Base-by-base conservation (phyloP, 2,797 vertebrate genomes). In the Megalops cyprinoides region DNA sequence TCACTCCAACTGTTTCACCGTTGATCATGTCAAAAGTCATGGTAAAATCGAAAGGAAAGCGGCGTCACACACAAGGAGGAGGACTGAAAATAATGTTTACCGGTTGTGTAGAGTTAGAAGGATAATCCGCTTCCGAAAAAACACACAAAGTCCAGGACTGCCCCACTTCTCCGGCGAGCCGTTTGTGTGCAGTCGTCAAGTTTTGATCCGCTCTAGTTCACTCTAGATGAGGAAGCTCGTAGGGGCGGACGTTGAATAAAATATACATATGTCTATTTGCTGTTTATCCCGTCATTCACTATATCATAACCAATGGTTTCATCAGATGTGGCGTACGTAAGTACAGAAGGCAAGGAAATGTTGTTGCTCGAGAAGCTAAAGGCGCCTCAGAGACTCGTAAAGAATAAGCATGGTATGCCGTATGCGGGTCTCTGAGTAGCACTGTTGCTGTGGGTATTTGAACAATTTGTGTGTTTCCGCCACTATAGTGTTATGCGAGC, bases 161-260 rank as follows among this genome's bases (percentile, higher is more conserved):
- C 81, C 82, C 84, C 77, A 87, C 85, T 90, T 87, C 80, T 83
- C 78, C 82, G 56, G 88, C 83, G 79, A 80, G 74, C 80, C 76
- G 76, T 79, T 51, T 75, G 84, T 82, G 83, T 86, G 84, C 82
- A 88, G 84, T 81, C 84, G 86, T 87, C 86, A 89, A 91, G 89
- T 91, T 91, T 89, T 88, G 87, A 91, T 90, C 86, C 87, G 82
- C 83, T 89, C 83, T 83, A 91, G 83, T 87, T 89, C 87, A 80
- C 87, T 80, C 82, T 60, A 75, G 76, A 86, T 84, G 60, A 84
- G 86, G 79, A 80, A 76, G 75, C 46, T n/a, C 49, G 73, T 56
- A 28, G 71, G 82, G 92, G 92, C 58, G 91, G 86, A 28, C 77
- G 76, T 76, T 86, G 4, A 0, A 0, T 5, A 31, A 74, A 14